phyloP scores from a whole-genome alignment of 2,113 vertebrate genomes.

The Centropus bengalensis region DNA sequence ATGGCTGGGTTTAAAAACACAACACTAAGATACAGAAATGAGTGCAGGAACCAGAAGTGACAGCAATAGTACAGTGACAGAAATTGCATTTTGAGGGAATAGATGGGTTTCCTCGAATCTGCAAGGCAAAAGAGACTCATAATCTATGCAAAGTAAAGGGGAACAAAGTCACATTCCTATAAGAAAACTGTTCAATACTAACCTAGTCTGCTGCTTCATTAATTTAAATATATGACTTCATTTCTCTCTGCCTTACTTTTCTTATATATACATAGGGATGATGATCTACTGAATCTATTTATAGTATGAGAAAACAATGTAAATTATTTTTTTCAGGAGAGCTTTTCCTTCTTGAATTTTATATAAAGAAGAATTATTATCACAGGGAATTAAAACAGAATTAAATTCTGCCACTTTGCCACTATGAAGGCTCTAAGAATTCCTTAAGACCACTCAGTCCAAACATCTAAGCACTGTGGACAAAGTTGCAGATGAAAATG shows the following conservation, averaged over 20 bases:
- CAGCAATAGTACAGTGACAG: neutral
- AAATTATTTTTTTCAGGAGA: neutral
- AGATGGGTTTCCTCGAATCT: neutral
- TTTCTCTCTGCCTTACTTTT: neutral
- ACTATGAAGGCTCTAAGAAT: neutral
- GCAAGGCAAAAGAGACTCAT: slow-evolving; percentile 5
- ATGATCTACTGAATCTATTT: neutral
- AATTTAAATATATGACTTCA: neutral
- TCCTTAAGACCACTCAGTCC: neutral
- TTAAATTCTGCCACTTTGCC: neutral
- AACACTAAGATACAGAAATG: neutral
- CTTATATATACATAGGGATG: neutral
- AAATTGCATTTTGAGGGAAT: neutral
- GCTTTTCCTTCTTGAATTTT: neutral
- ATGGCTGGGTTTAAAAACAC: no score
- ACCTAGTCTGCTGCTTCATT: neutral
- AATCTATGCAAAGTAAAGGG: neutral
- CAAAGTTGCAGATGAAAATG: neutral
- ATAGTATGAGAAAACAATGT: neutral
- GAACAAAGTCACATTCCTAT: neutral
- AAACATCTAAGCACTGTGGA: neutral
- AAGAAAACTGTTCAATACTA: slow-evolving; percentile 2
- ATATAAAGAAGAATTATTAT: neutral
- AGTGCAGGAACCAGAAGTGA: neutral
- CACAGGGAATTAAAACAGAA: neutral